Conservation (phyloP, 1,140 invertebrate genomes). For the Eurosta solidaginis region DNA sequence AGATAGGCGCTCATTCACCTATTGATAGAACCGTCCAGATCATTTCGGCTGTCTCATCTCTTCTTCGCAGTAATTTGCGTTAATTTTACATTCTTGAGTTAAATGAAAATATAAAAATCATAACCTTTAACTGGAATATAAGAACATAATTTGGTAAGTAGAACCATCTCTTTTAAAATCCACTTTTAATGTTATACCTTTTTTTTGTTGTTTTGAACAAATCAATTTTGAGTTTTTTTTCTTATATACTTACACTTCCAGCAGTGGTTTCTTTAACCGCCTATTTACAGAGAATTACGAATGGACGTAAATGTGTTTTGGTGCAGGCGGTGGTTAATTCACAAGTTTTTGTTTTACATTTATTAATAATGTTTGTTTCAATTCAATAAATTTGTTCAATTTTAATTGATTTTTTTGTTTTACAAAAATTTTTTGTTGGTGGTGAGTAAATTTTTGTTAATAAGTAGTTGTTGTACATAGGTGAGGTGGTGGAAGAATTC, state of each 20-base stretch:
- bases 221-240: background rate
- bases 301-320: slow-evolving; percentile 16
- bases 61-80: too few relatives aligned
- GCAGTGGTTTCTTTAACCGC: slow-evolving; percentile 61
- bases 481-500: slow-evolving; percentile 9
- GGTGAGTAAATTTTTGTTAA: slow-evolving; percentile 30
- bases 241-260: slow-evolving; percentile 61
- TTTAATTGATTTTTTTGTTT: background rate
- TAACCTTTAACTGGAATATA: too few relatives aligned
- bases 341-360: background rate
- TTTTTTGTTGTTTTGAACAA: background rate
- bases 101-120: too few relatives aligned
- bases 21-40: too few relatives aligned
- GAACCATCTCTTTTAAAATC: background rate
- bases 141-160: too few relatives aligned
- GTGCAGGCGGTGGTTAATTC: slow-evolving; percentile 18
- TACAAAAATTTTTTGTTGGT: slow-evolving; percentile 26
- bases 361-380: background rate
- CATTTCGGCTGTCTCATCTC: too few relatives aligned
- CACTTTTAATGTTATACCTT: slow-evolving; percentile 2
- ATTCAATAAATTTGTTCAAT: background rate
- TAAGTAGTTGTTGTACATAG: slow-evolving; percentile 31
- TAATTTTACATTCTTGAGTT: too few relatives aligned
- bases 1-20: too few relatives aligned
- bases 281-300: slow-evolving; percentile 41